phyloP scores from a whole-genome alignment of 1,140 invertebrate genomes.

The Magallana angulata region DNA sequence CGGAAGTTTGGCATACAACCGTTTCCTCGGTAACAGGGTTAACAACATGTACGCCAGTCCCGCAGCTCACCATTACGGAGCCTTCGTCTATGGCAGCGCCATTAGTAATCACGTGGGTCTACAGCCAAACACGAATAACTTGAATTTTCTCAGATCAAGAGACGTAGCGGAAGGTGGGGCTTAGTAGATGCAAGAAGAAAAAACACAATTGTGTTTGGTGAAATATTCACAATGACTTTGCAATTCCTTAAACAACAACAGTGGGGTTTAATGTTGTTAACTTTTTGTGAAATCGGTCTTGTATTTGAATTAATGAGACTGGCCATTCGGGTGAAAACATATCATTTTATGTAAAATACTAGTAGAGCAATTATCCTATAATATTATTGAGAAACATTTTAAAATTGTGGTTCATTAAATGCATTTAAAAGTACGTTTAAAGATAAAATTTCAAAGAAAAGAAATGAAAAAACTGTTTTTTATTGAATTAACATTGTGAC shows the following conservation, averaged over 20 bases:
- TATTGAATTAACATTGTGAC: neutral
- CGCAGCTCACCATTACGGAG: constrained; percentile 62
- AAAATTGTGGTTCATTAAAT: too few relatives aligned
- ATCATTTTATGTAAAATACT: too few relatives aligned
- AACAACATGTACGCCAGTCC: constrained; percentile 60
- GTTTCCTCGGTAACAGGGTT: constrained; percentile 63
- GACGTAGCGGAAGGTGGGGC: constrained; percentile 43
- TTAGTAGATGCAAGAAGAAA: neutral
- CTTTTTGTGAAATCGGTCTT: too few relatives aligned
- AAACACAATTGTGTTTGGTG: neutral
- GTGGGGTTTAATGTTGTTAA: too few relatives aligned
- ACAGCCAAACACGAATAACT: constrained; percentile 56
- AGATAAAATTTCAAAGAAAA: too few relatives aligned
- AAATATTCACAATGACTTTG: neutral
- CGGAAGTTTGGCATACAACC: constrained; percentile 63
- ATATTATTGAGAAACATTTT: too few relatives aligned
- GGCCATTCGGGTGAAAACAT: too few relatives aligned
- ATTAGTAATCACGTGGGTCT: constrained; percentile 59
- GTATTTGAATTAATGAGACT: too few relatives aligned
- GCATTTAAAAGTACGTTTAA: too few relatives aligned
- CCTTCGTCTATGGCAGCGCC: constrained; percentile 63
- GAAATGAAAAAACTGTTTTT: too few relatives aligned
- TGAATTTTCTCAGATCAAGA: constrained; percentile 41
- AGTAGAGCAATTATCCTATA: too few relatives aligned
- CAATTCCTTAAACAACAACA: constrained; percentile 6